Evolutionary conservation across 1,140 invertebrate genomes (phyloP).

Genomic region (Aphaenogaster ashmeadi): DNA sequence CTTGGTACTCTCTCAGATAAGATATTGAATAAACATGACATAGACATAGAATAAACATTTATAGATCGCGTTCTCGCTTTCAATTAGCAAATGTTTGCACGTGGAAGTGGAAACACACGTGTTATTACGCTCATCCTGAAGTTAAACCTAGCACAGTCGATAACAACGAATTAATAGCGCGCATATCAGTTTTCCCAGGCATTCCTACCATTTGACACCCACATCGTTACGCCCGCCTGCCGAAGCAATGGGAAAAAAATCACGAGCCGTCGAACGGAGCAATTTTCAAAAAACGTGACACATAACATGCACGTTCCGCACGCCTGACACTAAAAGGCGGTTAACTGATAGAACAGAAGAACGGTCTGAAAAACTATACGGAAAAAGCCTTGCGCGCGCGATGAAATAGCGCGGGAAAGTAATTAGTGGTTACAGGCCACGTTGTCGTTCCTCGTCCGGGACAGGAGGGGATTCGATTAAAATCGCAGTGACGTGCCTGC

Average conservation of each 20-base stretch:
- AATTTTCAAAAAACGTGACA: slow-evolving; percentile 30
- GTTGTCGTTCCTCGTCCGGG: slow-evolving; percentile 45
- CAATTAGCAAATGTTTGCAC: slow-evolving; percentile 29
- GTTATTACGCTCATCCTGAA: slow-evolving; percentile 29
- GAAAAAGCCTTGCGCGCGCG: slow-evolving; percentile 22
- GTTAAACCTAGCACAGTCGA: slow-evolving; percentile 26
- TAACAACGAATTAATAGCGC: slow-evolving; percentile 47
- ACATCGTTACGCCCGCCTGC: not conserved
- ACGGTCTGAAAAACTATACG: not conserved
- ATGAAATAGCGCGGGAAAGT: slow-evolving; percentile 59
- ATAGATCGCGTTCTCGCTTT: slow-evolving; percentile 15
- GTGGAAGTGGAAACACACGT: not conserved
- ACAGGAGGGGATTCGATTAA: slow-evolving; percentile 68
- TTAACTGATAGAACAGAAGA: slow-evolving; percentile 4
- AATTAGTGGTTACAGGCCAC: slow-evolving; percentile 53
- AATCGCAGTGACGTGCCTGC: slow-evolving; percentile 63
- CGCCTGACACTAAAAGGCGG: not conserved
- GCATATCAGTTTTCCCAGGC: slow-evolving; percentile 43
- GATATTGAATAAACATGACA: slow-evolving; percentile 49
- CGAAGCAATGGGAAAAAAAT: slow-evolving; percentile 13
- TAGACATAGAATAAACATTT: slow-evolving; percentile 6
- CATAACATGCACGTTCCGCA: not conserved
- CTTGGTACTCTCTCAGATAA: not conserved
- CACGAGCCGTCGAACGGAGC: not conserved
- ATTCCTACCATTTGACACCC: not conserved